Conservation (phyloP, 2,888 invertebrate genomes). For the Catocala fraxini region DNA sequence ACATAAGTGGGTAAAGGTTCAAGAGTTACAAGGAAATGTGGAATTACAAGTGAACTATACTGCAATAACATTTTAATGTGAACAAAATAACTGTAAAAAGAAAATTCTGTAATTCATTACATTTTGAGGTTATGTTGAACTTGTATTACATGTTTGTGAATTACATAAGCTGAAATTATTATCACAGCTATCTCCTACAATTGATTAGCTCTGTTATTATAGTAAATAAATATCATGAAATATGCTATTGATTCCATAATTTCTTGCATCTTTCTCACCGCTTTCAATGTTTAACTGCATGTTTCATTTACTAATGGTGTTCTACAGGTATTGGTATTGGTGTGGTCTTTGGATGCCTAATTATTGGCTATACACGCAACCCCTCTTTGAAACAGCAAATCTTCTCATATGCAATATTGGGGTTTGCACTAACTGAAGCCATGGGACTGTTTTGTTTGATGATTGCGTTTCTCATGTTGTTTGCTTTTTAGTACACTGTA, state of each 20-base stretch:
- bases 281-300: conserved; percentile 19
- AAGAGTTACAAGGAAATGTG: conserved; percentile 40
- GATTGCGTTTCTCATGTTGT: conserved; percentile 99
- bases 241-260: no score
- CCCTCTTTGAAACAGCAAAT: conserved; percentile 99
- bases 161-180: no score
- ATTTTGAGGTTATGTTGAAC: neutral
- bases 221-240: no score
- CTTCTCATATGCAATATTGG: conserved; percentile 99
- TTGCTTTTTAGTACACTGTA: conserved; percentile 91
- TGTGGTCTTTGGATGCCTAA: conserved; percentile 98
- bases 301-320: conserved; percentile 49
- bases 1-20: conserved; percentile 49
- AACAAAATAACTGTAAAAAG: no score
- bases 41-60: conserved; percentile 9
- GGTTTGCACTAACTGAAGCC: conserved; percentile 99
- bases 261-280: neutral
- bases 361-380: conserved; percentile 98
- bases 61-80: neutral
- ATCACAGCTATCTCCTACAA: no score
- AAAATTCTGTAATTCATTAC: neutral
- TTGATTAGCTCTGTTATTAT: no score
- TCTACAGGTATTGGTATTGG: conserved; percentile 97
- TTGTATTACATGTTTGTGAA: no score
- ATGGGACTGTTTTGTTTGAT: conserved; percentile 99